Evolutionary conservation across 2,797 vertebrate genomes (phyloP).

Genomic region (Setipinna tenuifilis): DNA sequence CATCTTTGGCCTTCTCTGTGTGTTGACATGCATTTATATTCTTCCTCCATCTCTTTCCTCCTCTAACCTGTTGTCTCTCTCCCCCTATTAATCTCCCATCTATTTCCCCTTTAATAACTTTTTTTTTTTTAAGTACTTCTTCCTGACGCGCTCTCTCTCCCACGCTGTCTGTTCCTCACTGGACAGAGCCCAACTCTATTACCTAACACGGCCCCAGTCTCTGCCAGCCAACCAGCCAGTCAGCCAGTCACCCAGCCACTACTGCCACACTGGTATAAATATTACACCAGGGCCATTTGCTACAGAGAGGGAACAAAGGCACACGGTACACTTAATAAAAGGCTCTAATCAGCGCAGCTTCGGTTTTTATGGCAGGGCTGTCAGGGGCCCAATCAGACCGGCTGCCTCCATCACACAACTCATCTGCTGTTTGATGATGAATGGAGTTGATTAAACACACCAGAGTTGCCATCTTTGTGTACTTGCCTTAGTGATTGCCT

Average conservation of each 20-base stretch:
- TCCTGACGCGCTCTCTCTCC: not conserved
- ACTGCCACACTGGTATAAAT: too few species aligned
- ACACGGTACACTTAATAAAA: not conserved
- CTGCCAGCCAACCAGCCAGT: not conserved
- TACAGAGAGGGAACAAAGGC: not conserved
- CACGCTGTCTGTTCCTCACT: not conserved
- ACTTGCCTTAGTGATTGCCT: not conserved
- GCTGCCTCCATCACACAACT: not conserved
- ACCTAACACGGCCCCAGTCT: not conserved
- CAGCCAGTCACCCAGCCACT: not conserved
- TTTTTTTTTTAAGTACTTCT: too few species aligned
- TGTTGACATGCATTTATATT: too few species aligned
- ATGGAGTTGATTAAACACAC: not conserved
- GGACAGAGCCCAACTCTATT: not conserved
- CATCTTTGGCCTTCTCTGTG: too few species aligned
- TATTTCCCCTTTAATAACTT: not conserved
- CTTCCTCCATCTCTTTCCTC: too few species aligned
- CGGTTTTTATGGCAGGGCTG: not conserved
- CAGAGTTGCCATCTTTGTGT: not conserved
- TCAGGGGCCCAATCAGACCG: not conserved
- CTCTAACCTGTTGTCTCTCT: too few species aligned
- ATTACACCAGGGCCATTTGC: not conserved
- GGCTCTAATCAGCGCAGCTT: not conserved
- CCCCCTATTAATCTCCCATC: too few species aligned
- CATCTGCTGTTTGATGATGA: not conserved